Evolutionary conservation across 2,888 invertebrate genomes (phyloP).

Genomic region (Diplazon laetatorius): DNA sequence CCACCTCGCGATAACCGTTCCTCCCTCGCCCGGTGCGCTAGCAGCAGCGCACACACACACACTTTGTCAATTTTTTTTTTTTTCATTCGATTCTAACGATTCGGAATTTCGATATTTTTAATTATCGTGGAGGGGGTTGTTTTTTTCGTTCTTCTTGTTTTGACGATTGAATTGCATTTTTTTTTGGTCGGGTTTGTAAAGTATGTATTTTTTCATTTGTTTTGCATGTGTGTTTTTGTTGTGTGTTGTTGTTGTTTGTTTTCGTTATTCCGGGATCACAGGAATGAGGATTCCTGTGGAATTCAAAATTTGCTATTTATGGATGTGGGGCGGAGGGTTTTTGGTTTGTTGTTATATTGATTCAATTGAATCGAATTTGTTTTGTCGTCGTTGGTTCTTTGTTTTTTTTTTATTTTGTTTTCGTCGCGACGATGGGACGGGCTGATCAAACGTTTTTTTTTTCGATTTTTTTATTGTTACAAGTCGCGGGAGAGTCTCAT

Average conservation of each 20-base stretch:
- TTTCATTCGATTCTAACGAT: too few species aligned
- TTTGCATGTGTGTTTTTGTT: not conserved
- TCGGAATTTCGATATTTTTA: too few species aligned
- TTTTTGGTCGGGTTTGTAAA: not conserved
- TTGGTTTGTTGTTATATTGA: too few species aligned
- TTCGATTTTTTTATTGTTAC: conserved; percentile 13
- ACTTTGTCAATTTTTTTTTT: conserved; percentile 22
- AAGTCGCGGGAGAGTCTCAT: conserved; percentile 51
- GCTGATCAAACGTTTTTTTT: conserved; percentile 27
- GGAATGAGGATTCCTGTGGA: conserved; percentile 20
- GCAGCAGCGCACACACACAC: conserved; percentile 41
- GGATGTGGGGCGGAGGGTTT: too few species aligned
- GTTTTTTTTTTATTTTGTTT: conserved; percentile 34
- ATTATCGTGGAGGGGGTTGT: too few species aligned
- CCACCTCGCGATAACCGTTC: conserved; percentile 12
- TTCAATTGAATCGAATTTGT: not conserved
- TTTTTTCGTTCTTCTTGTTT: not conserved
- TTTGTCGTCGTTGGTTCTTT: conserved; percentile 1
- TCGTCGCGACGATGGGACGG: conserved; percentile 12
- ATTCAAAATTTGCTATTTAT: too few species aligned
- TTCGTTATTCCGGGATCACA: conserved; percentile 39
- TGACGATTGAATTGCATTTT: not conserved
- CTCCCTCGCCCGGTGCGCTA: too few species aligned
- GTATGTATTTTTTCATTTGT: conserved; percentile 16
- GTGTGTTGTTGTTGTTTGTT: not conserved